Conservation (phyloP, 2,888 invertebrate genomes). For the Andrena haemorrhoa region DNA sequence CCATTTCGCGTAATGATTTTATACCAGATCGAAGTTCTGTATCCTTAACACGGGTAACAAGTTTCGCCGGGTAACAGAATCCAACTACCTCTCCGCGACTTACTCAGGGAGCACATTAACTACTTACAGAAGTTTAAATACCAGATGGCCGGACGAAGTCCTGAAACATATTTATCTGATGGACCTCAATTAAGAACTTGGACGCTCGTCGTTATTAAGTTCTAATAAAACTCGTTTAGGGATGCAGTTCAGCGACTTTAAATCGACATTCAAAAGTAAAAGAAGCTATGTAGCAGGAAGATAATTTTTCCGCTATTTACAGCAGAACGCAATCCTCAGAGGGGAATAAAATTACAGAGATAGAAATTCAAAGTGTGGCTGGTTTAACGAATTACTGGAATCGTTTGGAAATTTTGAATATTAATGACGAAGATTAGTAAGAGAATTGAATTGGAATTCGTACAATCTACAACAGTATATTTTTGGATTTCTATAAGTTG, state of each 20-base stretch:
- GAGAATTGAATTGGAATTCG: too few species aligned
- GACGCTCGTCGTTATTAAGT: conserved; percentile 37
- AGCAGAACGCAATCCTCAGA: background rate
- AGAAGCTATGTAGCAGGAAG: background rate
- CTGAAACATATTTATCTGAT: conserved; percentile 47
- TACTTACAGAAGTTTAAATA: conserved; percentile 52
- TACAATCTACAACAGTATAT: too few species aligned
- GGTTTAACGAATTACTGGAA: background rate
- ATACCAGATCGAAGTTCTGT: conserved; percentile 34
- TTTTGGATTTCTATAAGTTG: too few species aligned
- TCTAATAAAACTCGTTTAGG: conserved; percentile 32
- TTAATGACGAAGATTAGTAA: too few species aligned
- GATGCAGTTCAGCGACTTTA: background rate
- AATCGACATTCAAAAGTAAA: background rate
- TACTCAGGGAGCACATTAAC: conserved; percentile 26
- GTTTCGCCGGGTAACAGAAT: conserved; percentile 40
- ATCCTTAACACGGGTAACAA: conserved; percentile 40
- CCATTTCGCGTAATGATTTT: conserved; percentile 43
- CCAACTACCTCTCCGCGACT: conserved; percentile 14
- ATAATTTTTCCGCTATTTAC: background rate
- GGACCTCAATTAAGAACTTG: conserved; percentile 38
- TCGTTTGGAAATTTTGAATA: too few species aligned
- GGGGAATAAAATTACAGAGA: conserved; percentile 15
- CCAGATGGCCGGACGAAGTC: conserved; percentile 32
- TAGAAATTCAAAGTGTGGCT: conserved; percentile 12